A percentile compares a stretch with the other conserved stretches of the same genome.
phyloP scores from a whole-genome alignment of 2,113 vertebrate species.

The Cynocephalus volans region DNA sequence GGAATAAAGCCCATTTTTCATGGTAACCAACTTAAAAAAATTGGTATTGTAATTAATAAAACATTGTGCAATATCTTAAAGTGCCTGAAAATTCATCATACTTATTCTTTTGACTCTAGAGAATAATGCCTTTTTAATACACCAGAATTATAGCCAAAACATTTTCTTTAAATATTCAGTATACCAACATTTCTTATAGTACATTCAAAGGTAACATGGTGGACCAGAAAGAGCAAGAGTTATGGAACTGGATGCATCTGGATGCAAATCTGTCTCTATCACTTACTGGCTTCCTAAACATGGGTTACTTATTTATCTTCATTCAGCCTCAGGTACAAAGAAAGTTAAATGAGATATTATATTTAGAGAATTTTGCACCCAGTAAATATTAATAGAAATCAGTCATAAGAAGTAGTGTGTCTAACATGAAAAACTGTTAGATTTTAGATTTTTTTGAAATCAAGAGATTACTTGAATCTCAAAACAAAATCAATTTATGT shows the following conservation, averaged over 20 bases:
- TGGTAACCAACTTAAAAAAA: constrained; percentile 49
- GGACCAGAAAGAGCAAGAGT: neutral
- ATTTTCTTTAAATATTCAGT: constrained; percentile 36
- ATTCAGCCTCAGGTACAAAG: neutral
- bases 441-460: constrained; percentile 30
- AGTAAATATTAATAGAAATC: constrained; percentile 45
- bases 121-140: constrained; percentile 31
- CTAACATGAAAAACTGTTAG: neutral
- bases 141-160: constrained; percentile 23
- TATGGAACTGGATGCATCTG: neutral
- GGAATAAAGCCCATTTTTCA: neutral
- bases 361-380: neutral
- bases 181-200: neutral
- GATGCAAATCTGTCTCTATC: neutral
- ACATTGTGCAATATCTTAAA: neutral
- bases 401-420: neutral
- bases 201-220: neutral
- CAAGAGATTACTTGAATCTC: constrained; percentile 49
- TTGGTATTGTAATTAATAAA: neutral
- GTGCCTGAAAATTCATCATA: constrained; percentile 7
- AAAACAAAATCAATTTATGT: constrained; percentile 54
- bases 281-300: neutral
- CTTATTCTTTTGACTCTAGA: constrained; percentile 30
- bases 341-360: neutral
- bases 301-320: neutral